Base-by-base conservation (phyloP, 2,888 invertebrate species). In the Cataglyphis altisquamis region DNA sequence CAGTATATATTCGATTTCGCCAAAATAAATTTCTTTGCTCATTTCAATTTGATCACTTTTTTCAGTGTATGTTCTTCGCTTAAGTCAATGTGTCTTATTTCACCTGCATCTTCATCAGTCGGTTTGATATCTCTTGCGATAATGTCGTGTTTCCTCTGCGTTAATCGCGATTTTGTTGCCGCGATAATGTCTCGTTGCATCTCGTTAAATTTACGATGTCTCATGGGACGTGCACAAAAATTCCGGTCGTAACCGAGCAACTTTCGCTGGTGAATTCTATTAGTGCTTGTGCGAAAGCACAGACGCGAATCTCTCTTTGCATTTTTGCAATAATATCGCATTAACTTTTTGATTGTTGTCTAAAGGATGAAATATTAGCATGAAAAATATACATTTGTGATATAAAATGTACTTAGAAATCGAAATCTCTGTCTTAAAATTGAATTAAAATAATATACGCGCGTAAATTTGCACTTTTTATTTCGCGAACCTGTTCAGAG, bases 231-330 rank as follows among this genome's bases (percentile, higher is more conserved):
- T 68, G 21, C 36, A 3, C 18, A 12, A 52, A 60, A 21, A 25
- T 12, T 55, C 12, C 36, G 45, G 6, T 67, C 67, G 18, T 88
- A 87, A 57, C 36, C 45, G 5, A 87, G 83, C 36, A 88, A 80
- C 48, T 82, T 88, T n/a, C 88, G 89, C 41, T 41, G 62, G 41
- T 62, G 29, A 15, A 55, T 52, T 48, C 15, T n/a, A 74, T n/a
- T 1, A 32, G 21, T 25, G 8, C 15, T 39, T 12, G 15, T 55
- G 55, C 48, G 29, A 32, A 36, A 78, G 39, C n/a, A 3, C 3
- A n/a, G n/a, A 18, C 1, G 15, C 4, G n/a, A 25, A 21, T 36
- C 4, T 29, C 41, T 60, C n/a, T 4, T 18, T n/a, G 12, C 0
- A 25, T 18, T 72, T 72, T 60, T 70, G 32, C 57, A 60, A 45